Evolutionary conservation across 2,113 vertebrate species (phyloP).

Genomic region (Cinclus mexicanus): DNA sequence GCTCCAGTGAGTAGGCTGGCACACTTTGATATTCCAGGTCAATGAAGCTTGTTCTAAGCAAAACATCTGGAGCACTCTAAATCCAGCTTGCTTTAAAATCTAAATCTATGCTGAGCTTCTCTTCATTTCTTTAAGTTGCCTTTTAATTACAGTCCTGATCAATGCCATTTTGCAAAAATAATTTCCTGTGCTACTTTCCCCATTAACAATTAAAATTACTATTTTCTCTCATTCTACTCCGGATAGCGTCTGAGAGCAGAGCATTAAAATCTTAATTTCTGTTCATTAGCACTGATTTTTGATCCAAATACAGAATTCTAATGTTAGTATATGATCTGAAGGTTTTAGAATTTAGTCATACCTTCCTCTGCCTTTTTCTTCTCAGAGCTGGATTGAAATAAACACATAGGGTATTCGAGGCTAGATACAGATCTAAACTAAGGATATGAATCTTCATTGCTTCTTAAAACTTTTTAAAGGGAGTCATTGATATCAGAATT

Average conservation of each 20-base stretch:
- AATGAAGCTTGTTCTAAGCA: constrained; percentile 55
- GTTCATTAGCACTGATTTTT: background rate
- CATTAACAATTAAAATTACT: background rate
- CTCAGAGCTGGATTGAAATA: background rate
- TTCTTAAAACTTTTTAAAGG: background rate
- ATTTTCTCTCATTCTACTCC: background rate
- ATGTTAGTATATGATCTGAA: background rate
- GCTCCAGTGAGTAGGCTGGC: background rate
- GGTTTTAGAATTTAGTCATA: background rate
- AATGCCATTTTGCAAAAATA: background rate
- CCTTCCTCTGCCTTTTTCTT: background rate
- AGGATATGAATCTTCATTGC: background rate
- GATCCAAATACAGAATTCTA: background rate
- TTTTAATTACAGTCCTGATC: constrained; percentile 25
- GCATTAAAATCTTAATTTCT: background rate
- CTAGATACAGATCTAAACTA: background rate
- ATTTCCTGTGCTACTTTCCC: background rate
- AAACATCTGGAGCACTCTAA: constrained; percentile 66
- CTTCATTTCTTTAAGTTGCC: constrained; percentile 29
- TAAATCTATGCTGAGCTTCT: constrained; percentile 30
- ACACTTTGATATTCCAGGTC: constrained; percentile 59
- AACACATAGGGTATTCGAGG: background rate
- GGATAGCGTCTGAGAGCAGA: background rate
- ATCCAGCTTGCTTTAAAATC: constrained; percentile 39
- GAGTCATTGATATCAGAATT: background rate